A percentile compares a stretch with the other conserved stretches of the same genome.
Evolutionary conservation across 2,113 vertebrate genomes (phyloP).

Genomic region (Cyrtonyx montezumae): DNA sequence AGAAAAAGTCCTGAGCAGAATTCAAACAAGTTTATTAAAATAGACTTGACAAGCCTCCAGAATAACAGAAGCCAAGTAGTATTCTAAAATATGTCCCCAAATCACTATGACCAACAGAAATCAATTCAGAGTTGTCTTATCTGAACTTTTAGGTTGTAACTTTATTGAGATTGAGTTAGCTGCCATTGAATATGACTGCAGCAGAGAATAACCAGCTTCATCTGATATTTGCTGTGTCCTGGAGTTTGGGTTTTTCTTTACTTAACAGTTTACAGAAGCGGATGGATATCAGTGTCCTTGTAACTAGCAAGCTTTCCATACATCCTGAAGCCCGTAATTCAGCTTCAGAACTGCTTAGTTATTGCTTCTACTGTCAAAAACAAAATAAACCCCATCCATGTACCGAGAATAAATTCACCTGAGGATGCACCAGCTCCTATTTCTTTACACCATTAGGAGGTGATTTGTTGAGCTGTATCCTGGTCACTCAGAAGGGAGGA

Average conservation of each 20-base stretch:
- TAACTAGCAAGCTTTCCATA: background rate
- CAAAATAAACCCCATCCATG: background rate
- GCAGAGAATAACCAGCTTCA: background rate
- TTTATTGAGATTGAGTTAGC: background rate
- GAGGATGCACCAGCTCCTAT: background rate
- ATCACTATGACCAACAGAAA: background rate
- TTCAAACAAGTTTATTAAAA: slow-evolving; percentile 9
- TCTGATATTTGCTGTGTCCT: background rate
- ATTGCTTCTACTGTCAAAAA: background rate
- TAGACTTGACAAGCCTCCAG: background rate
- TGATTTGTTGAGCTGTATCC: background rate
- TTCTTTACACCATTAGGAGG: background rate
- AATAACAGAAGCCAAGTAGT: background rate
- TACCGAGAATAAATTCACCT: background rate
- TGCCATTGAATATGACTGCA: background rate
- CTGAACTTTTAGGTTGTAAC: background rate
- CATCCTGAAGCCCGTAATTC: background rate
- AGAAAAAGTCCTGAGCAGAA: background rate
- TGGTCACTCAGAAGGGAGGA: background rate
- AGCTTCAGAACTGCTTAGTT: background rate
- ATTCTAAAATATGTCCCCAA: background rate
- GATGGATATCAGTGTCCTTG: background rate
- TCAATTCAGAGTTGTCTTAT: background rate
- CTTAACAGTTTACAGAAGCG: background rate
- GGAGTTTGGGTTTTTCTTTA: background rate